Conservation (phyloP, 2,113 vertebrate species). For the Acrocephalus arundinaceus region DNA sequence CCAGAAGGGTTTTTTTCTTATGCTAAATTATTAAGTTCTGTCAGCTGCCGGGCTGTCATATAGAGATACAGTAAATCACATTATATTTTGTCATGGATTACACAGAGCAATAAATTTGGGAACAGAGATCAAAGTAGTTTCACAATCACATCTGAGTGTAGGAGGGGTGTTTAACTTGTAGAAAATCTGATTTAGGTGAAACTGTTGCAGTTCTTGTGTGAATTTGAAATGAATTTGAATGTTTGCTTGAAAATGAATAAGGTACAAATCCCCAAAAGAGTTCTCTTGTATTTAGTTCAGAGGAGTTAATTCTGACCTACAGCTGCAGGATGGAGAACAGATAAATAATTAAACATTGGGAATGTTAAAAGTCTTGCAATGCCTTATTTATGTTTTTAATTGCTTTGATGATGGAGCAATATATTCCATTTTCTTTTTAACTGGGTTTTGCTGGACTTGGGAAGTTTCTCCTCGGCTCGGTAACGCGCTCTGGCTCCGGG, state of each 20-base stretch:
- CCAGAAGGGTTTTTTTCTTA: constrained; percentile 79
- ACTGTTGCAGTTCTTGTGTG: constrained; percentile 70
- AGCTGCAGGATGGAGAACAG: constrained; percentile 28
- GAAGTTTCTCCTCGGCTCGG: background rate
- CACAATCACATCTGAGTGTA: constrained; percentile 78
- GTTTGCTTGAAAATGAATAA: constrained; percentile 68
- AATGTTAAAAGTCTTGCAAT: background rate
- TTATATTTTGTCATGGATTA: constrained; percentile 85
- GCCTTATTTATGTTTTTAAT: constrained; percentile 59
- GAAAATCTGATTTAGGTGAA: constrained; percentile 85
- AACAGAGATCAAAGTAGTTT: constrained; percentile 81
- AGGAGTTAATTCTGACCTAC: constrained; percentile 63
- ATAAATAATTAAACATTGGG: constrained; percentile 59
- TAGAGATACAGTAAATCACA: constrained; percentile 84
- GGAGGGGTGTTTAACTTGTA: constrained; percentile 79
- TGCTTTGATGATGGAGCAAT: constrained; percentile 60
- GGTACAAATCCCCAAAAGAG: constrained; percentile 66
- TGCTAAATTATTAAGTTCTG: constrained; percentile 86
- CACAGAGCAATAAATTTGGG: constrained; percentile 79
- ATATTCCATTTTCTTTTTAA: constrained; percentile 49
- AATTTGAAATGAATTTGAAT: constrained; percentile 74
- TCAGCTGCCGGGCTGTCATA: constrained; percentile 81
- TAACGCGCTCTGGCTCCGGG: background rate
- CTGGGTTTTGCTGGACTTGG: background rate
- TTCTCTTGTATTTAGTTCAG: constrained; percentile 55